A percentile compares a stretch with the other conserved stretches of the same genome.
phyloP scores from a whole-genome alignment of 2,113 vertebrate genomes.

The Oreochromis niloticus region DNA sequence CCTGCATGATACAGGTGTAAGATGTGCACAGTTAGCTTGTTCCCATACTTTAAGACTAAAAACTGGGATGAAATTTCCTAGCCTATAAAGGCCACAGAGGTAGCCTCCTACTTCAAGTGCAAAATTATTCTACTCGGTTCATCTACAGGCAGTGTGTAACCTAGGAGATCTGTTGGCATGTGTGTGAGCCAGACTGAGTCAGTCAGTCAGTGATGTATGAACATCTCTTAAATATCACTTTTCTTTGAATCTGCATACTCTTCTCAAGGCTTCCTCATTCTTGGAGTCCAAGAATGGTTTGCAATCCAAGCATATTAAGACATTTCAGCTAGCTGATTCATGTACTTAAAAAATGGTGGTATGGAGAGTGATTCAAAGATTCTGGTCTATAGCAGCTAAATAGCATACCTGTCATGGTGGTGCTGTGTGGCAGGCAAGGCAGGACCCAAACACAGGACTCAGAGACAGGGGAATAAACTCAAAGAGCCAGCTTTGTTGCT shows the following conservation, averaged over 20 bases:
- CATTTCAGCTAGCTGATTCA: not conserved
- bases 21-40: not conserved
- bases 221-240: not conserved
- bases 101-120: not conserved
- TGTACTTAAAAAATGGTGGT: not conserved
- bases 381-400: not conserved
- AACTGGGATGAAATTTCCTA: not conserved
- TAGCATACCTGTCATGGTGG: not conserved
- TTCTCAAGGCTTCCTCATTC: not conserved
- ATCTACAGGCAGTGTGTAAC: not conserved
- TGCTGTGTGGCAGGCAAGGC: not conserved
- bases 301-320: not conserved
- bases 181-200: not conserved
- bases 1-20: not conserved
- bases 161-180: not conserved
- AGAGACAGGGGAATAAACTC: not conserved
- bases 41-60: not conserved
- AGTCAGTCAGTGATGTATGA: not conserved
- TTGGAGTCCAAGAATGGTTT: not conserved
- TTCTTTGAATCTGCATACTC: not conserved
- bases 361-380: not conserved
- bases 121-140: not conserved
- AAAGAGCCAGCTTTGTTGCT: not conserved
- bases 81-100: not conserved
- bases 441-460: not conserved